phyloP scores from a whole-genome alignment of 2,888 invertebrate species.

The Tyria jacobaeae region DNA sequence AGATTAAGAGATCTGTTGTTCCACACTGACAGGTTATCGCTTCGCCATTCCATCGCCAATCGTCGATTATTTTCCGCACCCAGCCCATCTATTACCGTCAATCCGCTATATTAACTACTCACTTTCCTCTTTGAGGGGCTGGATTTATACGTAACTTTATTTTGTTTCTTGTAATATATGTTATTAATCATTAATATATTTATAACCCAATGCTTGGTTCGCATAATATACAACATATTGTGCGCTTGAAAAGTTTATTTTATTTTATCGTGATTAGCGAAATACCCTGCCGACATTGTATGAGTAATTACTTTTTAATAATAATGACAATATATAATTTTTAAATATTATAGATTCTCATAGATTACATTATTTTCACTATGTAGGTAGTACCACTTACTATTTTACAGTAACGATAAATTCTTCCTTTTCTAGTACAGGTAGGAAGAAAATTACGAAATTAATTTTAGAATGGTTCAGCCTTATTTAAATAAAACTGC shows the following conservation, averaged over 20 bases:
- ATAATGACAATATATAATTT: no score
- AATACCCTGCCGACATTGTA: no score
- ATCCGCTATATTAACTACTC: constrained; percentile 44
- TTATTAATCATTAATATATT: neutral
- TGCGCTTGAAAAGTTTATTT: no score
- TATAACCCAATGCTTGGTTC: no score
- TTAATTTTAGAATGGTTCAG: constrained; percentile 27
- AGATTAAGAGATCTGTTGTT: constrained; percentile 39
- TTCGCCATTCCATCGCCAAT: constrained; percentile 31
- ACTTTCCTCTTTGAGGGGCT: constrained; percentile 40
- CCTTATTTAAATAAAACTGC: constrained; percentile 39
- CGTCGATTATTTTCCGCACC: constrained; percentile 51
- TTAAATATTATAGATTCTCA: no score
- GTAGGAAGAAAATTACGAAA: constrained; percentile 7
- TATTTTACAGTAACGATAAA: neutral
- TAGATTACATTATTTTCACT: no score
- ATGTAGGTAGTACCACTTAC: no score
- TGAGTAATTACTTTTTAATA: no score
- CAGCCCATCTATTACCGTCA: constrained; percentile 52
- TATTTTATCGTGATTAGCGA: no score
- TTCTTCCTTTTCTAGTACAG: neutral
- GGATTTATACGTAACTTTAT: constrained; percentile 34
- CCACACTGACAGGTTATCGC: constrained; percentile 32
- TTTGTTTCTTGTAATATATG: constrained; percentile 22
- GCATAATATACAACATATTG: no score